A percentile compares a stretch with the other conserved stretches of the same genome.
These are phyloP conservation scores for Papilio polyxenes DNA, from an alignment of 1,140 invertebrate species.

Conservation along the genomic window DNA sequence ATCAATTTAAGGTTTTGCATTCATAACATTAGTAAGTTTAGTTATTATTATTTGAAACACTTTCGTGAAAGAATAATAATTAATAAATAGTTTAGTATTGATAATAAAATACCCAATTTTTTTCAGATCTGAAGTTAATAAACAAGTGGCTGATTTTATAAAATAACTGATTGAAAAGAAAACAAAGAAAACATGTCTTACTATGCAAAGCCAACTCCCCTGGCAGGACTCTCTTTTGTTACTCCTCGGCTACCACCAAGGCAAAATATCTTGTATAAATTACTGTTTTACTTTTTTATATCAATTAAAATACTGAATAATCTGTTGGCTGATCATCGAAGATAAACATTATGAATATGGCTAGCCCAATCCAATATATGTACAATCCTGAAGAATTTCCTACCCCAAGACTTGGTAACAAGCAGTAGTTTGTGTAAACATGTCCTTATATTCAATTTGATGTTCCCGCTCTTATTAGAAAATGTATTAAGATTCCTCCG, in stretches of 20 bases:
- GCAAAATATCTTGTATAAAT: neutral
- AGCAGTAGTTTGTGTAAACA: no score
- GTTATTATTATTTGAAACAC: no score
- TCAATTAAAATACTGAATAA: neutral
- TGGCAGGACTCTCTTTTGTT: neutral
- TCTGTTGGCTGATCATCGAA: neutral
- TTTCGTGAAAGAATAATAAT: no score
- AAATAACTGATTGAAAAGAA: neutral
- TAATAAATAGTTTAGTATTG: no score
- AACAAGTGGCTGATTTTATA: no score
- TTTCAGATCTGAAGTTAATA: neutral
- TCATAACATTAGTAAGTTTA: no score
- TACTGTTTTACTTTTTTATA: neutral
- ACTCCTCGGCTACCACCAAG: neutral
- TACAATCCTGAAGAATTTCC: neutral
- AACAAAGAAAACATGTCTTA: neutral
- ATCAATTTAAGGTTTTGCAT: no score
- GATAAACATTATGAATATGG: neutral
- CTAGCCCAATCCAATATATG: neutral
- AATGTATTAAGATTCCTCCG: neutral
- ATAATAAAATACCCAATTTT: neutral
- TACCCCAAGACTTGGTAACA: neutral
- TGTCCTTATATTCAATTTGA: neutral
- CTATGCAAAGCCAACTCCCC: neutral
- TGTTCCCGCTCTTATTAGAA: neutral